Conservation (phyloP, 1,140 invertebrate genomes). For the Diabrotica virgifera region DNA sequence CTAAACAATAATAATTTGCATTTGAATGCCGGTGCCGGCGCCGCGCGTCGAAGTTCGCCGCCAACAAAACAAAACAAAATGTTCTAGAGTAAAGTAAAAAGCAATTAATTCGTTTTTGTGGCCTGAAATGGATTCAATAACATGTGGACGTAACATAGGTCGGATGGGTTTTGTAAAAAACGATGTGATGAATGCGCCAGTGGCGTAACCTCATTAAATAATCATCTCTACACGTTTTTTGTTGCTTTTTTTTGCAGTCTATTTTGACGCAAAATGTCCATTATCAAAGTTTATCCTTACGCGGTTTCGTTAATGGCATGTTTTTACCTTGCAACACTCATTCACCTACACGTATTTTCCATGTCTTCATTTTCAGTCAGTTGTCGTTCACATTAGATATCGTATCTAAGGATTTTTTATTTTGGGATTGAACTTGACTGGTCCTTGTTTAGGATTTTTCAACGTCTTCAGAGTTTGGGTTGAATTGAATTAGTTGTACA, state of each 20-base stretch:
- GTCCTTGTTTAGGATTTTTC: no score
- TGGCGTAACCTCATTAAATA: slow-evolving; percentile 6
- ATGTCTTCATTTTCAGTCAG: no score
- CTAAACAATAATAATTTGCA: neutral
- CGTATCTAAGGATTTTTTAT: no score
- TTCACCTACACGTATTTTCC: no score
- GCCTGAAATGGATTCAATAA: slow-evolving; percentile 36
- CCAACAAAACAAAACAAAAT: neutral
- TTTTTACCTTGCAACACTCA: no score
- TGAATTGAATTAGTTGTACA: no score
- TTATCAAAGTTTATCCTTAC: no score
- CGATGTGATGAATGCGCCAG: neutral
- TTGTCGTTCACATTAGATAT: no score
- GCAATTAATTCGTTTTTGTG: slow-evolving; percentile 40
- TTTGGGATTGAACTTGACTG: no score
- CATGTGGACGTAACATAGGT: slow-evolving; percentile 34
- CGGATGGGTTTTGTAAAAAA: slow-evolving; percentile 30
- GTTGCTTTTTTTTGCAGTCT: neutral
- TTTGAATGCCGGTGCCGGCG: neutral
- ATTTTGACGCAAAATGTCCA: no score
- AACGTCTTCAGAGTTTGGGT: no score
- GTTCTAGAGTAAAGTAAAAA: slow-evolving; percentile 24
- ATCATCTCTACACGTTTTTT: neutral
- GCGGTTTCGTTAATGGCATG: no score
- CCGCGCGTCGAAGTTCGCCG: neutral